Evolutionary conservation across 2,113 vertebrate species (phyloP).

Genomic region (Origma solitaria): DNA sequence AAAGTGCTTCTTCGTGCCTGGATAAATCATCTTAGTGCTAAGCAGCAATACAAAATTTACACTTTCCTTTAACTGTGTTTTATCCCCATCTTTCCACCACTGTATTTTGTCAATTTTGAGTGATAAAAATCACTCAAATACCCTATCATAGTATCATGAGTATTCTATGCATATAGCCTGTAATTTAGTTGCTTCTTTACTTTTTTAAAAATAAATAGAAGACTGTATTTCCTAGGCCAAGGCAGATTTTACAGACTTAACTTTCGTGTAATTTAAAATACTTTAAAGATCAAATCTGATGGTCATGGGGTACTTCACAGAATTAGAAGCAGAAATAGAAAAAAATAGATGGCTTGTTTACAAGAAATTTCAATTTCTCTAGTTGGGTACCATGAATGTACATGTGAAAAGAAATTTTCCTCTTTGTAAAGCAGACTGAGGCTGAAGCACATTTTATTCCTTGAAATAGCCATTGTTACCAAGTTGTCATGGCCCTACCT

Average conservation of each 20-base stretch:
- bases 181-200: neutral
- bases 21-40: neutral
- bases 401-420: slow-evolving; percentile 36
- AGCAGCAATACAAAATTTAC: neutral
- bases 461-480: slow-evolving; percentile 26
- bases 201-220: neutral
- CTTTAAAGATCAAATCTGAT: neutral
- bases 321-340: neutral
- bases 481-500: neutral
- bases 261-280: neutral
- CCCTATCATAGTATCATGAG: neutral
- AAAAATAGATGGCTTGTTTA: slow-evolving; percentile 5
- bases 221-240: neutral
- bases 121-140: no score
- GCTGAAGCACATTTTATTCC: slow-evolving; percentile 11
- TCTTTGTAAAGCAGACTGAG: slow-evolving; percentile 5
- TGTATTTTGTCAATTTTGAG: neutral
- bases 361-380: slow-evolving; percentile 33
- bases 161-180: neutral
- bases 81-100: neutral
- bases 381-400: neutral
- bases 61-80: neutral
- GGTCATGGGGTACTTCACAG: neutral
- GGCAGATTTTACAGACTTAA: neutral
- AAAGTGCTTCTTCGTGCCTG: neutral